Evolutionary conservation across 2,888 invertebrate species (phyloP).

Genomic region (Protonemura montana): DNA sequence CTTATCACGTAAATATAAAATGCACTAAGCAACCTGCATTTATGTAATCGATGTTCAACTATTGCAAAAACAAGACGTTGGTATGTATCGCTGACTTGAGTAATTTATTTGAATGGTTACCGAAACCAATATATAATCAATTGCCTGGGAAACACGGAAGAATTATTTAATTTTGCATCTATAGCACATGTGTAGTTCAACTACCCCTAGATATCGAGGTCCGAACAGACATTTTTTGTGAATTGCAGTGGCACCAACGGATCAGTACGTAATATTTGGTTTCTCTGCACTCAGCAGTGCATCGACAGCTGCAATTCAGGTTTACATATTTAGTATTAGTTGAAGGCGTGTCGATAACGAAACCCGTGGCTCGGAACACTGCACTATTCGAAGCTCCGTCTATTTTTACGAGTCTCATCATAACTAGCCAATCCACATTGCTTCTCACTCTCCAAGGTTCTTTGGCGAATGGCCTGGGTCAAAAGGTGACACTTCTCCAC

Average conservation of each 20-base stretch:
- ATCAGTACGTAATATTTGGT: neutral
- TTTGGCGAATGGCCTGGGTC: neutral
- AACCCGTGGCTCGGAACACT: neutral
- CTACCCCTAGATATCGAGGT: neutral
- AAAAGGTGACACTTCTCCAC: neutral
- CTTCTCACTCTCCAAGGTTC: neutral
- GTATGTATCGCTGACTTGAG: neutral
- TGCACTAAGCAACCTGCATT: too few relatives aligned
- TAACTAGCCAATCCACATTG: slow-evolving; percentile 12
- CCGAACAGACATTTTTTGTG: neutral
- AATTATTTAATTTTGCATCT: neutral
- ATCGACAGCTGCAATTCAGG: neutral
- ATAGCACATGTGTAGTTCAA: neutral
- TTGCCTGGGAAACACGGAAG: neutral
- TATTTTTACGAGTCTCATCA: slow-evolving; percentile 4
- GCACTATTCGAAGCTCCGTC: neutral
- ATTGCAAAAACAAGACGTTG: neutral
- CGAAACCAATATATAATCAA: neutral
- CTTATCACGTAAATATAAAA: neutral
- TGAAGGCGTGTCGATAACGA: neutral
- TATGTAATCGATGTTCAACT: neutral
- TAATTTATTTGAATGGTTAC: too few relatives aligned
- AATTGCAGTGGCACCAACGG: too few relatives aligned
- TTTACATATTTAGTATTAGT: neutral
- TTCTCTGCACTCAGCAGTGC: neutral